phyloP scores from a whole-genome alignment of 2,888 invertebrate species.

The Macrophya alboannulata region DNA sequence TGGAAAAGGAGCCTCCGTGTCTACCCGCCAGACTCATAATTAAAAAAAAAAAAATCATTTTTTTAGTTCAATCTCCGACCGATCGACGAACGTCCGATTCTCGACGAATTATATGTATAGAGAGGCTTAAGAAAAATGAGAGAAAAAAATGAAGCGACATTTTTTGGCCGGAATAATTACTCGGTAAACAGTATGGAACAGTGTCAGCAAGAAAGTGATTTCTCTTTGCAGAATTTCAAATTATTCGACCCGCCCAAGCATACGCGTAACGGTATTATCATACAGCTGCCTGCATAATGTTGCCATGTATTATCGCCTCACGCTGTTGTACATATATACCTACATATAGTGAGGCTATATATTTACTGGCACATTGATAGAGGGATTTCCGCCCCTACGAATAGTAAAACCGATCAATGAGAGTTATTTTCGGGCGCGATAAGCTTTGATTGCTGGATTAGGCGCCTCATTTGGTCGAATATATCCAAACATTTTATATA shows the following conservation, averaged over 20 bases:
- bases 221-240: conserved; percentile 50
- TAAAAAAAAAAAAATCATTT: background rate
- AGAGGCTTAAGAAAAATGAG: background rate
- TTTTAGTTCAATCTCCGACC: background rate
- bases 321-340: no score
- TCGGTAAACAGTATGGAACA: conserved; percentile 11
- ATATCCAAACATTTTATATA: conserved; percentile 24
- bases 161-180: conserved; percentile 3
- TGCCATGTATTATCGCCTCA: background rate
- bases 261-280: conserved; percentile 45
- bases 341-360: background rate
- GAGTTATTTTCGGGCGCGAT: conserved; percentile 48
- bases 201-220: conserved; percentile 47
- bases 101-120: background rate
- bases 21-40: background rate
- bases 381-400: conserved; percentile 42
- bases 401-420: conserved; percentile 47
- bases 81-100: background rate
- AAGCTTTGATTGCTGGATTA: conserved; percentile 51
- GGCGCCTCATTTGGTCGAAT: conserved; percentile 42
- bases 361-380: conserved; percentile 42
- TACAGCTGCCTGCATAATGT: conserved; percentile 42
- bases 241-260: conserved; percentile 37
- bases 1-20: background rate
- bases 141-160: background rate